These are phyloP conservation scores for Eulemur rufifrons DNA, from an alignment of 2,113 vertebrate genomes.

Conservation along the genomic window DNA sequence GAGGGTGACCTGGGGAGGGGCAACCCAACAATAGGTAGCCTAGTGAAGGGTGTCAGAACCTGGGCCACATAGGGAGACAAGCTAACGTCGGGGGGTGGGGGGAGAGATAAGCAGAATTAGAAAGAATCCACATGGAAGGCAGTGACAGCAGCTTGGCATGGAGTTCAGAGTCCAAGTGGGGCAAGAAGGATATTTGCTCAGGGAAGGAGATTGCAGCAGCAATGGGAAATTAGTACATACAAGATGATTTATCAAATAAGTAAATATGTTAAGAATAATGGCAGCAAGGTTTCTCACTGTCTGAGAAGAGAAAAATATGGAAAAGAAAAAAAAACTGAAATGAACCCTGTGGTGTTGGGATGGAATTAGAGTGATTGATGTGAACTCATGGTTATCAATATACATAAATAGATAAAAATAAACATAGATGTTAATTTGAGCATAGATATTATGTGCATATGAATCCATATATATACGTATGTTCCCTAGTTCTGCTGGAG, in stretches of 20 bases:
- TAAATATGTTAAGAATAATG: not conserved
- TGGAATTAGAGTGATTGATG: not conserved
- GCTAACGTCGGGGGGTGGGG: too few species aligned
- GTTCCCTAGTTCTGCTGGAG: not conserved
- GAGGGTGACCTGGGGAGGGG: not conserved
- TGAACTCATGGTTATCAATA: not conserved
- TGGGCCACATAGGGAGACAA: not conserved
- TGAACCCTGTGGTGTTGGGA: not conserved
- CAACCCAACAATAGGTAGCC: not conserved
- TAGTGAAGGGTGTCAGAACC: not conserved
- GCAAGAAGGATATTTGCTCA: not conserved
- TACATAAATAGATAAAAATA: conserved; percentile 8
- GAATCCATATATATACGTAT: not conserved
- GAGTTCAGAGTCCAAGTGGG: not conserved
- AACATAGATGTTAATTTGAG: not conserved
- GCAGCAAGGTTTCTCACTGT: not conserved
- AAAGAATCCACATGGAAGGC: not conserved
- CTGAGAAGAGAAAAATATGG: not conserved
- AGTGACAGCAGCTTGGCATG: not conserved
- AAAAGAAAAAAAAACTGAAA: not conserved
- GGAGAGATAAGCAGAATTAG: not conserved
- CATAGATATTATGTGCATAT: not conserved
- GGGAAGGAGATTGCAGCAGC: fast-evolving
- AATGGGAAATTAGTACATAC: not conserved
- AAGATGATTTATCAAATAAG: not conserved